Conservation (phyloP, 2,888 invertebrate species). For the Hypercompe scribonia region DNA sequence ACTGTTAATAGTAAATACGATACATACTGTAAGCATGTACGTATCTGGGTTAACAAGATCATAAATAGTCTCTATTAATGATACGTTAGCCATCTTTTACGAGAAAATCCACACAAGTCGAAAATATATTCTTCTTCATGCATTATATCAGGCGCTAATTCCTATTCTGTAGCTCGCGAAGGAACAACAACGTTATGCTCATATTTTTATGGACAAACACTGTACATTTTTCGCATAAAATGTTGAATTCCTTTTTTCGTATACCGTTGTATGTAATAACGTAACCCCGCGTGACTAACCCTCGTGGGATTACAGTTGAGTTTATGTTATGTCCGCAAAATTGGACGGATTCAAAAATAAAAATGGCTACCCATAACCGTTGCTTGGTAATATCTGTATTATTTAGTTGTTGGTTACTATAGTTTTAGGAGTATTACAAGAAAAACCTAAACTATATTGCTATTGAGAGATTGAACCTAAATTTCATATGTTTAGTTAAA, state of each 20-base stretch:
- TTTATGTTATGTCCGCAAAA: conserved; percentile 65
- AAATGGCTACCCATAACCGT: conserved; percentile 54
- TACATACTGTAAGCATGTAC: too few species aligned
- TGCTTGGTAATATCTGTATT: conserved; percentile 48
- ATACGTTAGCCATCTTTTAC: not conserved
- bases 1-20: not conserved
- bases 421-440: not conserved
- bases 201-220: conserved; percentile 57
- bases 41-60: not conserved
- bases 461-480: not conserved
- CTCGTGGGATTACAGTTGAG: conserved; percentile 62
- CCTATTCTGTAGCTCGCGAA: conserved; percentile 43
- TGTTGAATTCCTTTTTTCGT: conserved; percentile 58
- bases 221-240: conserved; percentile 60
- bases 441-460: not conserved
- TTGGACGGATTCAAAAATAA: conserved; percentile 67
- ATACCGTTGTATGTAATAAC: conserved; percentile 59
- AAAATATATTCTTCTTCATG: conserved; percentile 4
- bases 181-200: conserved; percentile 43
- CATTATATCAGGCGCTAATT: conserved; percentile 18
- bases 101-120: not conserved
- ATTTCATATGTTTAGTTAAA: not conserved
- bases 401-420: conserved; percentile 35
- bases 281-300: conserved; percentile 61
- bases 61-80: not conserved